Conservation (phyloP, 2,888 invertebrate genomes). For the Nebria salina region DNA sequence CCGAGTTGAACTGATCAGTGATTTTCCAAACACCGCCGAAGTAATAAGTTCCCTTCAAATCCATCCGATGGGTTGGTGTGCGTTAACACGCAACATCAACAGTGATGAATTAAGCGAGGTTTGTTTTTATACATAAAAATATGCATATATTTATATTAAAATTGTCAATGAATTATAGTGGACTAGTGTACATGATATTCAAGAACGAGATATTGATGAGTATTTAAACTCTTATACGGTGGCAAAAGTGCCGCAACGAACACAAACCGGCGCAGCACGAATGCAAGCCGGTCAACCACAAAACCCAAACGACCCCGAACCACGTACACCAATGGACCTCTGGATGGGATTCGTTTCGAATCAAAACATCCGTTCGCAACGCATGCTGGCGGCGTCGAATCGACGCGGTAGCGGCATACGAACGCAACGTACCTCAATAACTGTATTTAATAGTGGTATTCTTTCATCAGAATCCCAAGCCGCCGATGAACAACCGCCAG, state of each 20-base stretch:
- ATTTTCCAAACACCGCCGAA: slow-evolving; percentile 93
- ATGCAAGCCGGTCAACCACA: neutral
- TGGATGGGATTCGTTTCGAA: slow-evolving; percentile 61
- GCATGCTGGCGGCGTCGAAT: slow-evolving; percentile 46
- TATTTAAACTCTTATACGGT: slow-evolving; percentile 50
- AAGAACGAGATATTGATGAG: slow-evolving; percentile 68
- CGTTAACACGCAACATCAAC: slow-evolving; percentile 87
- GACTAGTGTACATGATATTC: slow-evolving; percentile 95
- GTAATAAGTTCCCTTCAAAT: slow-evolving; percentile 89
- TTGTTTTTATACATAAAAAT: slow-evolving; percentile 51
- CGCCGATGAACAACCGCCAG: slow-evolving; percentile 23
- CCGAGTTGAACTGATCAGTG: slow-evolving; percentile 88
- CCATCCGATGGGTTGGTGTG: slow-evolving; percentile 91
- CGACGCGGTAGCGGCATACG: slow-evolving; percentile 43
- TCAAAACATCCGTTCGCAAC: slow-evolving; percentile 54
- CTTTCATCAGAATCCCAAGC: slow-evolving; percentile 56
- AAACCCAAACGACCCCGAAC: slow-evolving; percentile 48
- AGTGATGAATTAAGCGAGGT: slow-evolving; percentile 88
- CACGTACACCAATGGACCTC: slow-evolving; percentile 57
- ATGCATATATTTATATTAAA: no score
- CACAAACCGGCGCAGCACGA: neutral
- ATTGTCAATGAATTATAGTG: slow-evolving; percentile 68
- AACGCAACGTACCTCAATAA: slow-evolving; percentile 55
- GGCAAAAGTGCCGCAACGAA: slow-evolving; percentile 20
- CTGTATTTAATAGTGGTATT: slow-evolving; percentile 60